Evolutionary conservation across 2,113 vertebrate genomes (phyloP).

Genomic region (Vidua chalybeata): DNA sequence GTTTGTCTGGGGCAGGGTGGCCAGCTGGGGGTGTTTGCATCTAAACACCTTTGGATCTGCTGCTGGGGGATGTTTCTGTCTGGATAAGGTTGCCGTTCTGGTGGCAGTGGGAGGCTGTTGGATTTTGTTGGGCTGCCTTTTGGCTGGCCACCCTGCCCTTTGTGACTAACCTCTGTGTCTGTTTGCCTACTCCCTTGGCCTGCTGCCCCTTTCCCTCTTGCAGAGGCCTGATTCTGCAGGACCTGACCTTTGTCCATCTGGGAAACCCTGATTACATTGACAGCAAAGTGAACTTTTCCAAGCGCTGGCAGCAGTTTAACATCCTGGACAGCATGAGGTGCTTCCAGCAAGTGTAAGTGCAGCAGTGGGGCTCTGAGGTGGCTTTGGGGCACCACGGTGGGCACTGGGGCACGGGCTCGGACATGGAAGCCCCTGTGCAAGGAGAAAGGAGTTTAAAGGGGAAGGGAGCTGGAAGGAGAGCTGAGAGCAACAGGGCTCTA

Average conservation of each 20-base stretch:
- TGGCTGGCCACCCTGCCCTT: background rate
- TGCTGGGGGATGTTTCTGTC: background rate
- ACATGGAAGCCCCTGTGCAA: background rate
- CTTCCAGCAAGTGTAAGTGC: conserved; percentile 97
- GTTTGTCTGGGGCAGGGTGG: background rate
- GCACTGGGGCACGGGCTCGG: rapidly evolving
- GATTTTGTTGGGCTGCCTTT: background rate
- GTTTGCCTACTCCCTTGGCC: conserved; percentile 19
- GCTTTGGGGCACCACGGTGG: background rate
- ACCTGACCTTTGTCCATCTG: conserved; percentile 96
- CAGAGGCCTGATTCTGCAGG: conserved; percentile 96
- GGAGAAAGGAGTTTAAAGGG: background rate
- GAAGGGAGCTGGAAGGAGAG: background rate
- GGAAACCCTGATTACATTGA: conserved; percentile 97
- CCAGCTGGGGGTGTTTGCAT: background rate
- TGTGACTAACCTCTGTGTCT: conserved; percentile 5
- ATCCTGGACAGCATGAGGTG: conserved; percentile 98
- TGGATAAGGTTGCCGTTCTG: background rate
- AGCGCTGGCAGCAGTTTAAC: conserved; percentile 99
- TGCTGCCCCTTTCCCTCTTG: background rate
- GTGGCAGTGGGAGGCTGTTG: background rate
- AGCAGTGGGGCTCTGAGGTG: background rate
- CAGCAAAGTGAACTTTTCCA: conserved; percentile 97
- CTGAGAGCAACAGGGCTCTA: background rate
- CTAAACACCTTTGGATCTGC: background rate